A percentile compares a stretch with the other conserved stretches of the same genome.
Conservation (phyloP, 2,797 vertebrate genomes). For the Hoplostethus mediterraneus region DNA sequence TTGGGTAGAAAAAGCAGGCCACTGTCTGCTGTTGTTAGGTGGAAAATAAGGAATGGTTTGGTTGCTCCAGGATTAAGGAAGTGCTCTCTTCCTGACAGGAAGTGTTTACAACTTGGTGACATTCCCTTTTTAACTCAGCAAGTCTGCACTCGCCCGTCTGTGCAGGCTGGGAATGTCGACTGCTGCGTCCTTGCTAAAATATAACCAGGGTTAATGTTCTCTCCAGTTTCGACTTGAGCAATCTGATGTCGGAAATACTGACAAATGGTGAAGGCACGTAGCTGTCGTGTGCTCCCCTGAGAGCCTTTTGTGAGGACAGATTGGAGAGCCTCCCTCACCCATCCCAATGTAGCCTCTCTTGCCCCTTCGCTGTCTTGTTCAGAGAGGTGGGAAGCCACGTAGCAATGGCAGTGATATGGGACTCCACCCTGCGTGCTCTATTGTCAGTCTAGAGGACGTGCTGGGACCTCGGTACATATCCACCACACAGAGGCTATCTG, state of each 20-base stretch:
- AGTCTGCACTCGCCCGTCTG: slow-evolving; percentile 73
- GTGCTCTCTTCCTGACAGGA: slow-evolving; percentile 88
- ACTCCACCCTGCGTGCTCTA: slow-evolving; percentile 63
- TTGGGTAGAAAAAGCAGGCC: slow-evolving; percentile 21
- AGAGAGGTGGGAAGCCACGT: slow-evolving; percentile 64
- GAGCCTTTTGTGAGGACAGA: slow-evolving; percentile 36
- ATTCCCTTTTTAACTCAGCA: slow-evolving; percentile 87
- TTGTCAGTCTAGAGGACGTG: slow-evolving; percentile 50
- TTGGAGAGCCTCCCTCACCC: slow-evolving; percentile 21
- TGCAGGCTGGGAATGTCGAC: slow-evolving; percentile 61
- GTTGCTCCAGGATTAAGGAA: slow-evolving; percentile 87
- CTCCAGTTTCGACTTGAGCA: slow-evolving; percentile 37
- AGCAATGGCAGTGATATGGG: slow-evolving; percentile 35
- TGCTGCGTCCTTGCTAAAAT: slow-evolving; percentile 56
- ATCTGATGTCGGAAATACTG: slow-evolving; percentile 52
- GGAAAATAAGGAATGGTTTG: slow-evolving; percentile 76
- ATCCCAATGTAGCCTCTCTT: slow-evolving; percentile 24
- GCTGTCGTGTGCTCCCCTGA: slow-evolving; percentile 19
- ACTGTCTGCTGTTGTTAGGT: slow-evolving; percentile 68
- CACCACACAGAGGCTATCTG: slow-evolving; percentile 63
- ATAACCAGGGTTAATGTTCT: slow-evolving; percentile 53
- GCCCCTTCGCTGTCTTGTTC: slow-evolving; percentile 12
- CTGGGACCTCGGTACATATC: slow-evolving; percentile 37
- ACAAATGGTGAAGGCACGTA: slow-evolving; percentile 33
- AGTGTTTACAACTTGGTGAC: slow-evolving; percentile 88